A percentile compares a stretch with the other conserved stretches of the same genome.
Conservation (phyloP, 2,113 vertebrate species). For the Eretmochelys imbricata region DNA sequence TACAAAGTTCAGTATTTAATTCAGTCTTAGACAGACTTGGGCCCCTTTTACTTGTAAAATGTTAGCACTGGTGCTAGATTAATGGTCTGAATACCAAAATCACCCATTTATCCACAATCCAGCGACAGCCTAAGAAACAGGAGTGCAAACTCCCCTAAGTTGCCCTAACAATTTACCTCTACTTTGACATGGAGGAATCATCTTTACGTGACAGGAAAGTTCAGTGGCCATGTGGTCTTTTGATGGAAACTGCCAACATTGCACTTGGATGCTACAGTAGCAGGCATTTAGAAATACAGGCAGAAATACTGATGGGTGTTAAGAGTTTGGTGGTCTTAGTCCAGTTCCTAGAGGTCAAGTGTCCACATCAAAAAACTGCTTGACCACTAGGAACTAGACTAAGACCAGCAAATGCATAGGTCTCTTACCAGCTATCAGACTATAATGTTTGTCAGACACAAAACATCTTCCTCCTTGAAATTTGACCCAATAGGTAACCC, state of each 20-base stretch:
- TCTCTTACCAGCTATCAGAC: constrained; percentile 30
- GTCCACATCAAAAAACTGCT: background rate
- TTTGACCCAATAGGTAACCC: constrained; percentile 38
- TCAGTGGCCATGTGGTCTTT: background rate
- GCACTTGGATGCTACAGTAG: background rate
- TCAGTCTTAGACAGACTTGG: background rate
- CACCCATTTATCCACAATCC: background rate
- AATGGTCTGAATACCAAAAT: background rate
- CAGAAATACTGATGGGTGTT: background rate
- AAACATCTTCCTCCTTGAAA: constrained; percentile 2
- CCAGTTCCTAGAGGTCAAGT: background rate
- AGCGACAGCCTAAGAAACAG: background rate
- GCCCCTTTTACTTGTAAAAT: background rate
- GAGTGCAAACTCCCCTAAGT: too few relatives aligned
- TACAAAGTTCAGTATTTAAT: constrained; percentile 34
- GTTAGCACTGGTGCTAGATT: background rate
- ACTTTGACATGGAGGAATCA: background rate
- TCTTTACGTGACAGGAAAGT: background rate
- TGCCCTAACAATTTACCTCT: background rate
- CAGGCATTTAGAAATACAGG: background rate
- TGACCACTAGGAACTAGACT: background rate
- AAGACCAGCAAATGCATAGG: background rate
- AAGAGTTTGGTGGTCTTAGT: background rate
- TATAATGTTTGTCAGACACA: constrained; percentile 42
- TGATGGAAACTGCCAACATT: background rate